Conservation (phyloP, 2,888 invertebrate species). For the Keiferia lycopersicella region DNA sequence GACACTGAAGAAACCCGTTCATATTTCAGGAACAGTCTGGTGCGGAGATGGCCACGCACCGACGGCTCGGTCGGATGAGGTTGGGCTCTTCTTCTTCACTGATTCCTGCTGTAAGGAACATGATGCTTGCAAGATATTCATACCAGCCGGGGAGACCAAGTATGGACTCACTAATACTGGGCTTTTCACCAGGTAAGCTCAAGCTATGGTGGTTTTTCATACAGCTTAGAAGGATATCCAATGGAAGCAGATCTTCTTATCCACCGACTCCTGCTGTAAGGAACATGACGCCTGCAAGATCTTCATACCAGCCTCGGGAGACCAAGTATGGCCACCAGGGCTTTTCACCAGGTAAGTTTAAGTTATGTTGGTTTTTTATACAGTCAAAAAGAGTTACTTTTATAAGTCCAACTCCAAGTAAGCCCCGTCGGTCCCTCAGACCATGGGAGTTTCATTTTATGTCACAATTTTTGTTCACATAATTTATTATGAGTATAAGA, state of each 20-base stretch:
- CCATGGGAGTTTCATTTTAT: too few relatives aligned
- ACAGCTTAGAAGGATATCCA: too few relatives aligned
- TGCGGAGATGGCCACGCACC: constrained; percentile 86
- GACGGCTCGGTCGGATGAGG: constrained; percentile 74
- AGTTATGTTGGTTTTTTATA: too few relatives aligned
- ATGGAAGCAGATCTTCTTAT: constrained; percentile 64
- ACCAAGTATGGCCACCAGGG: constrained; percentile 82
- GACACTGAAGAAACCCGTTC: too few relatives aligned
- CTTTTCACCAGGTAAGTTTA: constrained; percentile 82
- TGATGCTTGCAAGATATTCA: constrained; percentile 84
- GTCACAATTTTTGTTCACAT: too few relatives aligned
- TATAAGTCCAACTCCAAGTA: too few relatives aligned
- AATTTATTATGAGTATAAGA: too few relatives aligned
- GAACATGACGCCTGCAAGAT: constrained; percentile 86
- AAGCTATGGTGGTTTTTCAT: too few relatives aligned
- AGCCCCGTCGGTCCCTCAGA: too few relatives aligned
- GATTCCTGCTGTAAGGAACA: constrained; percentile 87
- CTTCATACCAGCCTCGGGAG: constrained; percentile 79
- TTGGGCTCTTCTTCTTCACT: constrained; percentile 84
- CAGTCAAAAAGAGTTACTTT: too few relatives aligned
- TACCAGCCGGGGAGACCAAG: constrained; percentile 77
- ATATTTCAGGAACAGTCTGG: constrained; percentile 85
- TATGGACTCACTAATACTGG: constrained; percentile 84
- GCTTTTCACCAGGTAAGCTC: constrained; percentile 82
- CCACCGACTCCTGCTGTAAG: constrained; percentile 86